A percentile compares a stretch with the other conserved stretches of the same genome.
phyloP scores from a whole-genome alignment of 1,140 invertebrate species.

The Drepana arcuata region DNA sequence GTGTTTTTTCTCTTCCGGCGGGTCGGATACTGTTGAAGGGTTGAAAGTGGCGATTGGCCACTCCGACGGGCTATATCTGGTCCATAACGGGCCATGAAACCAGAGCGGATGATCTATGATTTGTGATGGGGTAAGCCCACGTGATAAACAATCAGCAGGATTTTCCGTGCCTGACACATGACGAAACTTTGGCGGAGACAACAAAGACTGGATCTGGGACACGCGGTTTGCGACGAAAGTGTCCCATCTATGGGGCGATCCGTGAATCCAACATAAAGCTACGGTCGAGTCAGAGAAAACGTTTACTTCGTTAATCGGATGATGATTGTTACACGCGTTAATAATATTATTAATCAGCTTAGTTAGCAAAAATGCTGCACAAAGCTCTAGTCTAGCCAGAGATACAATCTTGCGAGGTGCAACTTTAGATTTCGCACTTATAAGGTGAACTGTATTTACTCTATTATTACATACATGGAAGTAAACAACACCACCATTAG shows the following conservation, averaged over 20 bases:
- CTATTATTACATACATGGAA: constrained; percentile 7
- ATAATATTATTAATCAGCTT: constrained; percentile 22
- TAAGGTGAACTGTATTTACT: constrained; percentile 4
- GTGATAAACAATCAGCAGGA: constrained; percentile 12
- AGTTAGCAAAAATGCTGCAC: constrained; percentile 13
- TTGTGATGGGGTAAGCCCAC: constrained; percentile 6
- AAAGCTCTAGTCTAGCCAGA: constrained; percentile 25
- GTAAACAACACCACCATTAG: constrained; percentile 14
- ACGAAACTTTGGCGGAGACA: constrained; percentile 7
- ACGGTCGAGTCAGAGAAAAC: constrained; percentile 13
- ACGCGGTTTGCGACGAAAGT: constrained; percentile 13
- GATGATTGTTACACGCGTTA: constrained; percentile 9
- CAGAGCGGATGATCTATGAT: constrained; percentile 2
- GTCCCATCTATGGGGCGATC: constrained; percentile 12
- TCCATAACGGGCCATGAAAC: constrained; percentile 6
- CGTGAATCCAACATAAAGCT: constrained; percentile 12
- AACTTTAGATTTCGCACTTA: constrained; percentile 23
- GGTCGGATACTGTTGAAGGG: too few species aligned
- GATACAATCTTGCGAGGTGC: constrained; percentile 15
- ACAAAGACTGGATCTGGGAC: constrained; percentile 6
- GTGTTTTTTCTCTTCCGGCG: too few species aligned
- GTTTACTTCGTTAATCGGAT: constrained; percentile 12
- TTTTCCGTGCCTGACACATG: constrained; percentile 8
- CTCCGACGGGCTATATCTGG: background rate
- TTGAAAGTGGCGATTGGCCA: constrained; percentile 5